Conservation (phyloP, 2,888 invertebrate species). For the Conus canariensis region DNA sequence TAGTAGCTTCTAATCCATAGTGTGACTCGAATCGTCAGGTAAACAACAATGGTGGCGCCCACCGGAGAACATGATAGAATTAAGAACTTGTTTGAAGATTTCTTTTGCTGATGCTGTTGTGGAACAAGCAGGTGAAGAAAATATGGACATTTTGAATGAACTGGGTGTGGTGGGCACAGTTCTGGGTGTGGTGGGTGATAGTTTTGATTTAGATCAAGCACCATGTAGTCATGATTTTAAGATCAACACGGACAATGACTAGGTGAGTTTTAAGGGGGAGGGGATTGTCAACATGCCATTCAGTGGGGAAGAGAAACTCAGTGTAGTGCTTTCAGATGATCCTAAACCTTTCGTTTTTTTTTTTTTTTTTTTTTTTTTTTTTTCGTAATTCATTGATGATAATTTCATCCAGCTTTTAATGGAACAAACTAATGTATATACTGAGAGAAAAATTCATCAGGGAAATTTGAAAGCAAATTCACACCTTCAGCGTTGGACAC, state of each 20-base stretch:
- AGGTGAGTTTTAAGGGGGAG: neutral
- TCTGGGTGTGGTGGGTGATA: neutral
- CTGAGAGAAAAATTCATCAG: slow-evolving; percentile 9
- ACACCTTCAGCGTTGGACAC: neutral
- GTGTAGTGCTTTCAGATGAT: neutral
- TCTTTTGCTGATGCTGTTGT: neutral
- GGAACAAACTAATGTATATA: neutral
- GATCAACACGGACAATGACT: neutral
- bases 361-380: too few species aligned
- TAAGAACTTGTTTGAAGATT: neutral
- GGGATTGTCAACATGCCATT: slow-evolving; percentile 1
- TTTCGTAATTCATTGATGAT: slow-evolving; percentile 9
- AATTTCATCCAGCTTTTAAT: neutral
- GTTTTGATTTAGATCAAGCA: neutral
- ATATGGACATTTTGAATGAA: neutral
- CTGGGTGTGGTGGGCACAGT: neutral
- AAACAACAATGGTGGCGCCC: neutral
- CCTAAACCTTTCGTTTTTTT: neutral
- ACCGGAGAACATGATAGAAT: neutral
- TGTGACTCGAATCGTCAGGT: neutral
- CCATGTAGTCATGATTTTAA: neutral
- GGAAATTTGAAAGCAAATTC: neutral
- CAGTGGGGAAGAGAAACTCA: neutral
- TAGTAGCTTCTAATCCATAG: neutral
- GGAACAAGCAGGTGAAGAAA: neutral